Evolutionary conservation across 2,888 invertebrate genomes (phyloP), one percentile per base, ranked within the genome.

Genomic region (Drosophila putrida): DNA sequence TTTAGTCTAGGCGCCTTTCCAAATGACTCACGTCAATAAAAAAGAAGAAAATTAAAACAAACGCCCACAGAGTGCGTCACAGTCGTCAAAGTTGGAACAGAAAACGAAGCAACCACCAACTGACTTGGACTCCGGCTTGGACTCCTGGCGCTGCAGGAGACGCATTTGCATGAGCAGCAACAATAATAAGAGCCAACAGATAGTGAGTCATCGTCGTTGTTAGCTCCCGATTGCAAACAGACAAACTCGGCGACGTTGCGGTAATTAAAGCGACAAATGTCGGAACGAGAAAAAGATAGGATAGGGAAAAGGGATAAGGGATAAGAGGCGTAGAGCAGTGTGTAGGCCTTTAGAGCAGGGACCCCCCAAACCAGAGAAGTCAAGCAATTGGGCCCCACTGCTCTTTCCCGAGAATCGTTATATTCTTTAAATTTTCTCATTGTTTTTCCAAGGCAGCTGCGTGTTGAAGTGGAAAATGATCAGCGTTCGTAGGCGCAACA

Each of bases 401-500:
- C 6, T 4, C 15, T 11, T 41, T 43, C 27, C 36, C 27, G 13
- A 46, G 57, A 46, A 57, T 41, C 63, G 60, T 63, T 81, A 67
- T 67, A 66, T 64, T 69, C 76, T 66, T 79, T 51, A 47, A 68
- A 70, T 67, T 71, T 51, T 63, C 63, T 58, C 49, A 69, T 54
- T 70, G 75, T 75, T 73, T 82, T 77, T 71, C 61, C 68, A 49
- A 57, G 55, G 27, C 86, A 75, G 75, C 66, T 78, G 84, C 79
- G 71, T 75, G 58, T 73, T 84, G 63, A 78, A 82, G 82, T 82
- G 85, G 82, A 84, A 84, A 84, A 62, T 65, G 69, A 82, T 78
- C 82, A 63, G 47, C 44, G 33, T 39, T 51, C 60, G 63, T 60
- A 61, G 69, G 62, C 60, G 58, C 44, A 60, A 43, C 51, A 41